Evolutionary conservation across 92 coral and sea anemone species (phyloP).

Genomic region (Plumapathes pennacea): DNA sequence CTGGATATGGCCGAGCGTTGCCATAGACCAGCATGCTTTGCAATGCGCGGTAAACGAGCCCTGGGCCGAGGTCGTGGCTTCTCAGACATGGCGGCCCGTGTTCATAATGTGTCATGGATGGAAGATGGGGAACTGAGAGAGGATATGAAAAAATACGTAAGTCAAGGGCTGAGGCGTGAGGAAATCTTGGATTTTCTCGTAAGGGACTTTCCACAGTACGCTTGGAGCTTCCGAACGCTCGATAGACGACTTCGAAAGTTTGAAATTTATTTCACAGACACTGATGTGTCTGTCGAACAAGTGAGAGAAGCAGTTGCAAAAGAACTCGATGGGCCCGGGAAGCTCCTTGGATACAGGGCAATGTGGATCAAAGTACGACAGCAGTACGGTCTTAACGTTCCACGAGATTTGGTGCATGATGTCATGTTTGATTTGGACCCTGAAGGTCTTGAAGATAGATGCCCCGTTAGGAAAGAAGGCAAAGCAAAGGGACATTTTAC

Average conservation of each 20-base stretch:
- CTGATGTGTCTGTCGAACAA: slow-evolving; percentile 1
- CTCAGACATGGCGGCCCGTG: no score
- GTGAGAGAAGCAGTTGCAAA: slow-evolving; percentile 12
- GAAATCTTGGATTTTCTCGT: slow-evolving; percentile 17
- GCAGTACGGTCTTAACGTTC: slow-evolving; percentile 7
- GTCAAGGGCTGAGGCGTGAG: slow-evolving; percentile 10
- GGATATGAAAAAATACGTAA: slow-evolving; percentile 5
- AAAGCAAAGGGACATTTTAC: slow-evolving; percentile 12
- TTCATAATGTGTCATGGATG: slow-evolving; percentile 9
- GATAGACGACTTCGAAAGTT: slow-evolving; percentile 11
- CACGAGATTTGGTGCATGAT: slow-evolving; percentile 12
- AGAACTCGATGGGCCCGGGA: slow-evolving; percentile 26
- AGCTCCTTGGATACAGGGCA: slow-evolving; percentile 6
- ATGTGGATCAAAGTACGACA: slow-evolving; percentile 1
- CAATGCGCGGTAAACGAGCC: no score
- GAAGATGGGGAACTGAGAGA: slow-evolving; percentile 7
- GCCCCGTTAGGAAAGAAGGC: neutral
- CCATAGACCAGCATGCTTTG: no score
- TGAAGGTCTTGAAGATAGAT: slow-evolving; percentile 22
- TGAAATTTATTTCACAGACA: slow-evolving; percentile 4
- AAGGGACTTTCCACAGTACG: slow-evolving; percentile 13
- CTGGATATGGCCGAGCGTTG: no score
- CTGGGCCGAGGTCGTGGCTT: no score
- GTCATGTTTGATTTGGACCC: slow-evolving; percentile 23
- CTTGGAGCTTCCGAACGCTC: slow-evolving; percentile 14